phyloP scores from a whole-genome alignment of 1,140 invertebrate genomes.

The Onthophagus taurus region DNA sequence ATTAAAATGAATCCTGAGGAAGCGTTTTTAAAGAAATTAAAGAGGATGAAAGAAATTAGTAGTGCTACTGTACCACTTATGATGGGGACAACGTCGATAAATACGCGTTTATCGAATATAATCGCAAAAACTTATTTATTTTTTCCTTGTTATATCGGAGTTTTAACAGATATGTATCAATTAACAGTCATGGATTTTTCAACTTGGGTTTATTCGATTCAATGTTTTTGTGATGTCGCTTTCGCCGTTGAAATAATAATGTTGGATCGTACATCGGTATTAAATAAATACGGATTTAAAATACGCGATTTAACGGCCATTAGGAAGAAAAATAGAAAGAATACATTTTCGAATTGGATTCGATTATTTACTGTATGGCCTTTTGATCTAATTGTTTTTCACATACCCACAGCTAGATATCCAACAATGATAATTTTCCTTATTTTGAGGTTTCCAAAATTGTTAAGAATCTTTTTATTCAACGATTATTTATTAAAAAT shows the following conservation, averaged over 20 bases:
- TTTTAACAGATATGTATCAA: slow-evolving; percentile 7
- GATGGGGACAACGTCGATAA: not conserved
- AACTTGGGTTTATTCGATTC: not conserved
- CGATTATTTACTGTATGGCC: slow-evolving; percentile 1
- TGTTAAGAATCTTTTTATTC: slow-evolving; percentile 1
- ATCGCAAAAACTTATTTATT: too few relatives aligned
- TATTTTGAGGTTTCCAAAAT: not conserved
- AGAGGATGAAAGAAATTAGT: not conserved
- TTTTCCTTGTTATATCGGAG: slow-evolving; percentile 1
- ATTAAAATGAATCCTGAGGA: not conserved
- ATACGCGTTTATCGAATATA: too few relatives aligned
- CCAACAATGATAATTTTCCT: not conserved
- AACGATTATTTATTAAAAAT: not conserved
- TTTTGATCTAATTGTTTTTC: slow-evolving; percentile 4
- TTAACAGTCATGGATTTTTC: slow-evolving; percentile 1
- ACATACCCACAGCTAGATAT: not conserved
- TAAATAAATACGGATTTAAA: slow-evolving; percentile 4
- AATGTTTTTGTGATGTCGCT: not conserved
- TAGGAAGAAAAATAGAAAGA: not conserved
- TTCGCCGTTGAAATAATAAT: not conserved
- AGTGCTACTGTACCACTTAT: not conserved
- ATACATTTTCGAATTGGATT: slow-evolving; percentile 3
- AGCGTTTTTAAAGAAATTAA: not conserved
- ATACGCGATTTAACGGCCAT: slow-evolving; percentile 5
- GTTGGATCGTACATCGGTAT: slow-evolving; percentile 1